Base-by-base conservation (phyloP, 2,888 invertebrate genomes). In the Acronicta alni region DNA sequence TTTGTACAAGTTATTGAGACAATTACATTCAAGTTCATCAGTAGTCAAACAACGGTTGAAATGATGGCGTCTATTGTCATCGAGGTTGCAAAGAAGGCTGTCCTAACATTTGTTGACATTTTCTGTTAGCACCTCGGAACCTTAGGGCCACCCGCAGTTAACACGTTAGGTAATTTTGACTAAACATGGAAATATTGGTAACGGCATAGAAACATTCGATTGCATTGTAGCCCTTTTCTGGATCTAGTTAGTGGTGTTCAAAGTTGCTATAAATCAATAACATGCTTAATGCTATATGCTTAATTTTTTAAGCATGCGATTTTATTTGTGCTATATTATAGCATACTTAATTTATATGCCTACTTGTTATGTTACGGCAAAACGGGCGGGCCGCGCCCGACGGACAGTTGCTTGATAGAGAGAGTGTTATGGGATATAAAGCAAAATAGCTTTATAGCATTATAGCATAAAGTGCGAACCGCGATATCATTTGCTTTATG, bases 11-110 rank as follows among this genome's bases (percentile, higher is more conserved):
- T 47, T 32, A 48, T 23, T 48, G 23, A 55, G 57, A 68, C 46
- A 73, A 68, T 57, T 52, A 45, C 37, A 39, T 26, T 63, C 57
- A 67, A 72, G 61, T 61, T 61, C 53, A 61, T 72, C 60, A 30
- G 48, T 55, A 41, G 6, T 16, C 39, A 52, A 57, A 73, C 16
- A 49, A 16, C 35, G 26, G 26, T 20, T 43, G 17, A 30, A 26
- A 39, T 39, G 47, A 70, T 54, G 64, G 42, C 15, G 52, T 52
- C 32, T 45, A 48, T 66, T 57, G 59, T 47, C 60, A 37, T 64
- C 56, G 58, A 77, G 77, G 77, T 57, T 58, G 55, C 20, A 17
- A 7, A 42, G 77, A 74, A 77, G 70, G 65, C 30, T 61, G 70
- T 65, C 52, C 51, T 42, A 35, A 53, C 39, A 57, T 46, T 47